These are phyloP conservation scores for Cerastis rubricosa DNA, from an alignment of 2,888 invertebrate genomes.

Conservation along the genomic window DNA sequence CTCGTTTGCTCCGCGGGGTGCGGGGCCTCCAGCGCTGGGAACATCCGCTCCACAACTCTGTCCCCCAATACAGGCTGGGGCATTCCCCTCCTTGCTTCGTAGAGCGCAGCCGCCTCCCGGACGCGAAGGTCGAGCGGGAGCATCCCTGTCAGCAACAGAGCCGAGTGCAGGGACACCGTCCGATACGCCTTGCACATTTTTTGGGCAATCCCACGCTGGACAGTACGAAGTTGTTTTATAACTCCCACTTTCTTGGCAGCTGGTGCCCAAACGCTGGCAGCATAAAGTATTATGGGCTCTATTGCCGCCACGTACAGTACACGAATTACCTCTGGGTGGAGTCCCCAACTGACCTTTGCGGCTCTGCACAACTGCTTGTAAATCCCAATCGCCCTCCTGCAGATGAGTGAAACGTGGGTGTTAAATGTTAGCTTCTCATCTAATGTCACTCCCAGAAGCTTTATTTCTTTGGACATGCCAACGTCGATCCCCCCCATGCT, in stretches of 20 bases:
- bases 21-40: too few relatives aligned
- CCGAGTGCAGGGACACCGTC: too few relatives aligned
- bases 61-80: too few relatives aligned
- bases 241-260: neutral
- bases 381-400: neutral
- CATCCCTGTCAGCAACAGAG: too few relatives aligned
- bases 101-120: too few relatives aligned
- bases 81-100: too few relatives aligned
- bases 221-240: neutral
- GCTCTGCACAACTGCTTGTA: neutral
- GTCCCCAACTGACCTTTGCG: neutral
- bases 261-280: slow-evolving; percentile 1
- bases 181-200: too few relatives aligned
- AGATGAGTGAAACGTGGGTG: neutral
- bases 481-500: slow-evolving; percentile 5
- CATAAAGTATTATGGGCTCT: slow-evolving; percentile 5
- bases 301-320: neutral
- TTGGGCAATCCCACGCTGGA: neutral
- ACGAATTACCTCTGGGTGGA: neutral
- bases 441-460: slow-evolving; percentile 1
- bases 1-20: too few relatives aligned
- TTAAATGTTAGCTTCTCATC: neutral
- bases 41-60: too few relatives aligned
- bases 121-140: too few relatives aligned
- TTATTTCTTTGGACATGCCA: neutral